Base-by-base conservation (phyloP, 2,888 invertebrate species). In the Diachrysia chrysitis region DNA sequence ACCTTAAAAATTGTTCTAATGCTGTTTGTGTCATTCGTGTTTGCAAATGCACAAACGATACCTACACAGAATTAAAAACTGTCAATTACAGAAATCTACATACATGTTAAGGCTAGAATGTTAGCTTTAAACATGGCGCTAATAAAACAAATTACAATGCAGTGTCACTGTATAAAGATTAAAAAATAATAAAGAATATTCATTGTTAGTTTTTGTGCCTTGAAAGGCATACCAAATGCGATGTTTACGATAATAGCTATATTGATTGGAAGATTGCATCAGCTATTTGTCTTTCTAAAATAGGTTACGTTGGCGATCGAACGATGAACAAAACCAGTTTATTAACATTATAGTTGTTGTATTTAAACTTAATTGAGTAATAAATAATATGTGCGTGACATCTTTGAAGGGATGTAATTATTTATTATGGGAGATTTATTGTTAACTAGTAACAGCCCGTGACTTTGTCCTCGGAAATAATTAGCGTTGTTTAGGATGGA, bases 231-330 rank as follows among this genome's bases (percentile, higher is more conserved):
- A 73, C 78, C 73, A 72, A 76, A 73, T 63, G 46, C 55, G 73
- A 63, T 77, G 60, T 66, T 74, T 61, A 67, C 58, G 74, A 77
- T 74, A 74, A 74, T 74, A 66, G 74, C 58, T 63, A 55, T 67
- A 66, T 61, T 66, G 73, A 77, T 63, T 62, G 53, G 68, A 62
- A 68, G 73, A 68, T 73, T 73, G 53, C 54, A 64, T 73, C 69
- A 56, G 64, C 68, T 64, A 68, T 78, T 78, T 73, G 72, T 73
- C 68, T 68, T 35, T 42, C 17, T 56, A 46, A 64, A 75, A 75
- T 78, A 73, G 74, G 73, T 73, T 61, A 16, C 55, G 51, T 63
- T 61, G 37, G 60, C 53, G 56, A 73, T 71, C 62, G 72, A 71
- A 56, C 48, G 71, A 71, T 59, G 76, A 32, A 46, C 63, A 51